Base-by-base conservation (phyloP, 1,140 invertebrate genomes). In the Globodera ellingtonae region DNA sequence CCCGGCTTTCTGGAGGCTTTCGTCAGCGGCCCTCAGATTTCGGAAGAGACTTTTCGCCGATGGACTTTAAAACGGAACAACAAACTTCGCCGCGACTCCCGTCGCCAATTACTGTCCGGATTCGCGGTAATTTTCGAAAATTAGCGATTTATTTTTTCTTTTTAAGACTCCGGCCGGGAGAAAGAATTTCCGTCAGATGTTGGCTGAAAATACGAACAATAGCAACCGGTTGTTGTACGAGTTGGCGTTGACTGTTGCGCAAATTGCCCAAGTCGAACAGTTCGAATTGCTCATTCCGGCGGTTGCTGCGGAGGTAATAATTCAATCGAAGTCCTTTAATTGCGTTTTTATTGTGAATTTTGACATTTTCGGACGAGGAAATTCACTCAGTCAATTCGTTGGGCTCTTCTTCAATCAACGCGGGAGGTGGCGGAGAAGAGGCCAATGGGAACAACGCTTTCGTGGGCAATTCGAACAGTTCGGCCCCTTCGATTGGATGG, bases 11-110 rank as follows among this genome's bases (percentile, higher is more conserved):
- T 87, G n/a, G 84, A 88, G 76, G 66, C 69, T 21, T 84, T 82
- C 65, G 82, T 88, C 3, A 83, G 76, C 21, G 79, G 83, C 44
- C 69, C 81, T 18, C 81, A 83, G 46, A 80, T 87, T 66, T 83
- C 81, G 8, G 24, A 66, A 21, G 86, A 88, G 71, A 86, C 84
- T 8, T 87, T 87, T 74, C 82, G 86, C 73, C 69, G 83, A 80
- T 87, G 86, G 86, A 56, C 83, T 9, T 48, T 82, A 6, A 84
- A 80, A 56, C 62, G 83, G 48, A 81, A 81, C 24, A 83, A 78
- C 72, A 80, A 82, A 72, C 76, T 83, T 48, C 50, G 75, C 35
- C 50, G 73, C 77, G 82, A 83, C 56, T 80, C 75, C n/a, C 82
- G 82, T 13, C 82, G 82, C 8, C 72, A 79, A 71, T 75, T 83